phyloP scores from a whole-genome alignment of 1,140 invertebrate genomes.

The Drosophila albomicans region DNA sequence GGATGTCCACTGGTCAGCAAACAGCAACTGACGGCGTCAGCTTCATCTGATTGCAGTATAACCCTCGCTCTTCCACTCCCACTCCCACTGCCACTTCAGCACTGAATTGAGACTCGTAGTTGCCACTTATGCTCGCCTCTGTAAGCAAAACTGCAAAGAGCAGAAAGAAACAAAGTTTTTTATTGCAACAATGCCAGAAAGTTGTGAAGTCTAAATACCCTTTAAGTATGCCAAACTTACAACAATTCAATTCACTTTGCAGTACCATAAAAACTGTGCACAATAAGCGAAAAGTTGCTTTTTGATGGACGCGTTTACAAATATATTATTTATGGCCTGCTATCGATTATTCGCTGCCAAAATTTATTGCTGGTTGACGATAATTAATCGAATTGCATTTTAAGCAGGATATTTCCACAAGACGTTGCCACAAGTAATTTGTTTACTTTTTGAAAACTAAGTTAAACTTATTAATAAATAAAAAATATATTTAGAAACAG shows the following conservation, averaged over 20 bases:
- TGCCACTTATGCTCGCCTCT: conserved; percentile 25
- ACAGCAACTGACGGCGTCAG: conserved; percentile 25
- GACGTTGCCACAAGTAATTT: no score
- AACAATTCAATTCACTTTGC: neutral
- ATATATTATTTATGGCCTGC: neutral
- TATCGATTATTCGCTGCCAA: neutral
- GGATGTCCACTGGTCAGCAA: conserved; percentile 8
- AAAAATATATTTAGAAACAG: neutral
- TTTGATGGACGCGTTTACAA: neutral
- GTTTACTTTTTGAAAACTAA: no score
- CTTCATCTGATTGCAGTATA: conserved; percentile 26
- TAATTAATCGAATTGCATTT: no score
- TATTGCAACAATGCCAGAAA: conserved; percentile 11
- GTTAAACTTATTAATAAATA: neutral
- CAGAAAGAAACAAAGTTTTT: conserved; percentile 14
- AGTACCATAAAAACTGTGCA: neutral
- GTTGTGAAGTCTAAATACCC: conserved; percentile 26
- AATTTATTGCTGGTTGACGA: neutral
- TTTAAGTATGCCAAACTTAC: neutral
- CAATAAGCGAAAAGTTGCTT: conserved; percentile 7
- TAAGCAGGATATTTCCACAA: no score
- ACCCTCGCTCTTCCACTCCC: neutral
- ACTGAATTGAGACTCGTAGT: conserved; percentile 16
- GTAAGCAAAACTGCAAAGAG: conserved; percentile 10
- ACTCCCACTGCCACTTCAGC: neutral